Evolutionary conservation across 2,113 vertebrate species (phyloP).

Genomic region (Pteronura brasiliensis): DNA sequence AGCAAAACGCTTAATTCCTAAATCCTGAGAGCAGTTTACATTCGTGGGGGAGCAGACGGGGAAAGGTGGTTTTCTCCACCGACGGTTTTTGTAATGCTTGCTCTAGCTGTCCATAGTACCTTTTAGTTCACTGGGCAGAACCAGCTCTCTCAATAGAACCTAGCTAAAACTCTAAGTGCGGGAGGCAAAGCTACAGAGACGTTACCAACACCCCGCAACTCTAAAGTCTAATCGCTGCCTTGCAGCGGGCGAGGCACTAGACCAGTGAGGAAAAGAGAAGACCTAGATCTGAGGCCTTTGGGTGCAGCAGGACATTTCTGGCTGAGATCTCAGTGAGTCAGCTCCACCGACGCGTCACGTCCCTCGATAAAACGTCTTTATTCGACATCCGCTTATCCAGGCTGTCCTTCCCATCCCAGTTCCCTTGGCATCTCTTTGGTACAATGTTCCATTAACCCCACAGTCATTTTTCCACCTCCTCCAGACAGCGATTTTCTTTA

Average conservation of each 20-base stretch:
- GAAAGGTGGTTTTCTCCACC: no score
- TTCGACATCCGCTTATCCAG: neutral
- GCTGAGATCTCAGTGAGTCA: neutral
- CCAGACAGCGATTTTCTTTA: fast-evolving
- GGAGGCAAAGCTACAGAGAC: neutral
- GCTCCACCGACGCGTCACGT: no score
- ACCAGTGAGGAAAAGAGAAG: fast-evolving
- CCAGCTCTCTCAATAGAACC: neutral
- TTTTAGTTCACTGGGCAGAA: fast-evolving
- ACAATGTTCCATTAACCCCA: neutral
- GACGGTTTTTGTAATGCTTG: neutral
- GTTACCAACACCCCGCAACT: neutral
- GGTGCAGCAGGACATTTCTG: neutral
- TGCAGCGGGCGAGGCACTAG: fast-evolving
- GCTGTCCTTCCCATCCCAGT: no score
- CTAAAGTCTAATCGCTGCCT: neutral
- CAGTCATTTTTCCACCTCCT: neutral
- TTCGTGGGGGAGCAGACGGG: fast-evolving
- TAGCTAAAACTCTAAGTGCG: neutral
- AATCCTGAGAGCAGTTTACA: neutral
- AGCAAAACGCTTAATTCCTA: neutral
- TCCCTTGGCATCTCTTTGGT: neutral
- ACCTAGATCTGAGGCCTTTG: no score
- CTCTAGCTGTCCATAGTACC: fast-evolving
- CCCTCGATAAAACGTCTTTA: neutral